Evolutionary conservation across 92 coral and sea anemone species (phyloP).

Genomic region (Epizoanthus scotinus): DNA sequence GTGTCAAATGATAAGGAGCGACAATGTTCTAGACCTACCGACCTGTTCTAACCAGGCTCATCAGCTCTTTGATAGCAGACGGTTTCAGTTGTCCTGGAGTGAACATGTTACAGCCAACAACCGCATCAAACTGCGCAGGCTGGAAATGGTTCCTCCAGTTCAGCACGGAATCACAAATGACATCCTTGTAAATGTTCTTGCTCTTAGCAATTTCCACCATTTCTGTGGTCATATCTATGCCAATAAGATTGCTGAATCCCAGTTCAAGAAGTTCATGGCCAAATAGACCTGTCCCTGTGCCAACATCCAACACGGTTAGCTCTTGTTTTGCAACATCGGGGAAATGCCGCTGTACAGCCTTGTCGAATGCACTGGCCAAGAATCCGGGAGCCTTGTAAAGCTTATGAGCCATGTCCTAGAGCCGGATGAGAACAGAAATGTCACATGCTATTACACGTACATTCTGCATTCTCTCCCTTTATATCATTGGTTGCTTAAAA

Average conservation of each 20-base stretch:
- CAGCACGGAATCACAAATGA: constrained; percentile 24
- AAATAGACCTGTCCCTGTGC: constrained; percentile 35
- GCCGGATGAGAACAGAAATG: too few relatives aligned
- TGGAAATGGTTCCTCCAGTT: constrained; percentile 39
- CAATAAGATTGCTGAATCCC: constrained; percentile 25
- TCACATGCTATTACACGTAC: too few relatives aligned
- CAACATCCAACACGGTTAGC: constrained; percentile 23
- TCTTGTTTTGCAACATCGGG: neutral
- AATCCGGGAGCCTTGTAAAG: constrained; percentile 11
- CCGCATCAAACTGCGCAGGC: constrained; percentile 39
- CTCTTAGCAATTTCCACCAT: constrained; percentile 34
- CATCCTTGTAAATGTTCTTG: constrained; percentile 32
- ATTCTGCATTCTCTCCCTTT: too few relatives aligned
- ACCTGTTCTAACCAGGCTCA: constrained; percentile 27
- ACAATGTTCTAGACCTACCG: neutral
- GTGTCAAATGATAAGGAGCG: too few relatives aligned
- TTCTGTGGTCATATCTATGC: constrained; percentile 29
- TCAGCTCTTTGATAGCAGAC: constrained; percentile 28
- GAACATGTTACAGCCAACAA: constrained; percentile 12
- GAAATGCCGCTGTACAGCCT: constrained; percentile 7
- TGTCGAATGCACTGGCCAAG: neutral
- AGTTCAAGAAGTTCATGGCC: constrained; percentile 10
- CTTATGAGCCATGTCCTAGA: constrained; percentile 26
- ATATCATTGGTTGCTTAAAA: too few relatives aligned
- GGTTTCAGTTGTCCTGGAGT: constrained; percentile 49